phyloP scores from a whole-genome alignment of 1,140 invertebrate species.

The Zophobas atratus region DNA sequence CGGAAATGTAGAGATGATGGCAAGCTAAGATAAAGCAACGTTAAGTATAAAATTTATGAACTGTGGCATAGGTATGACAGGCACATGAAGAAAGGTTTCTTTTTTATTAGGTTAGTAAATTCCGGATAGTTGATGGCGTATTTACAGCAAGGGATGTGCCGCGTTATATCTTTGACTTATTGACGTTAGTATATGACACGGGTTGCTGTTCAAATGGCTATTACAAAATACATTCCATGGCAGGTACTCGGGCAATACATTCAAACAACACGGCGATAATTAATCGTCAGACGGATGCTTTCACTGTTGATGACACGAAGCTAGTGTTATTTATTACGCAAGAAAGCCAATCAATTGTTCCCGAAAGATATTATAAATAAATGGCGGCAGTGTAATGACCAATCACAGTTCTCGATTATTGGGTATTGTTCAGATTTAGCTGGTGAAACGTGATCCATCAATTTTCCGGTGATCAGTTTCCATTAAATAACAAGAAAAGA shows the following conservation, averaged over 20 bases:
- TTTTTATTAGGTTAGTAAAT: slow-evolving; percentile 3
- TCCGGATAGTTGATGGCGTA: slow-evolving; percentile 3
- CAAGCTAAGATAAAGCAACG: neutral
- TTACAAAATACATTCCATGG: neutral
- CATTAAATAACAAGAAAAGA: neutral
- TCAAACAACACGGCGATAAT: neutral
- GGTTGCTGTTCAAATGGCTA: neutral
- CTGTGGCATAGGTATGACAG: slow-evolving; percentile 1
- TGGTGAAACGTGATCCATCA: slow-evolving; percentile 1
- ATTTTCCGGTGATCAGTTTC: neutral
- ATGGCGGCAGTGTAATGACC: slow-evolving; percentile 3
- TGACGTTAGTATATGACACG: neutral
- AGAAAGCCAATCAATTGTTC: slow-evolving; percentile 7
- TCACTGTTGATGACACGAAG: neutral
- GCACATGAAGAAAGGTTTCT: neutral
- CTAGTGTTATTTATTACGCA: slow-evolving; percentile 8
- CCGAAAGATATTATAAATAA: slow-evolving; percentile 3
- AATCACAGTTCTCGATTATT: neutral
- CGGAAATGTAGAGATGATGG: neutral
- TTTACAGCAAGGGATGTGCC: neutral
- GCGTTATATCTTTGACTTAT: neutral
- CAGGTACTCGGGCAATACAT: neutral
- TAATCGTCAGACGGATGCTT: slow-evolving; percentile 8
- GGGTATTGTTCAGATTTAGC: neutral
- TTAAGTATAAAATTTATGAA: slow-evolving; percentile 4